Evolutionary conservation across 2,888 invertebrate species (phyloP).

Genomic region (Tiliacea citrago): DNA sequence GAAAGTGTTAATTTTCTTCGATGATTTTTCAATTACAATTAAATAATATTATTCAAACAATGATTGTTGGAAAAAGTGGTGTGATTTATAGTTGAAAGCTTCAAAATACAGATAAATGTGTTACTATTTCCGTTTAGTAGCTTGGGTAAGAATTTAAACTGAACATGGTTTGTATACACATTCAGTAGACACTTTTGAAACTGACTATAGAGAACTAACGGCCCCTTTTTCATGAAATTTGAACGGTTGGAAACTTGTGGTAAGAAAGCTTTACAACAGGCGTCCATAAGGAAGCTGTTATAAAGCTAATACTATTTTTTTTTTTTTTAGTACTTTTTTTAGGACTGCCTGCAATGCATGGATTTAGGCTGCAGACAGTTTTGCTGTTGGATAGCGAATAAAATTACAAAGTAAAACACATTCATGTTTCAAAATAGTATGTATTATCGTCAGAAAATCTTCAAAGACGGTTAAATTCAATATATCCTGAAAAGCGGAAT

Average conservation of each 20-base stretch:
- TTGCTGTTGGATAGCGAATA: neutral
- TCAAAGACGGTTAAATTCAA: neutral
- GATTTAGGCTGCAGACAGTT: neutral
- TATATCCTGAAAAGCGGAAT: neutral
- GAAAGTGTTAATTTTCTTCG: too few species aligned
- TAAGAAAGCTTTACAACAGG: slow-evolving; percentile 30
- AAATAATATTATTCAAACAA: neutral
- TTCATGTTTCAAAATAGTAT: neutral
- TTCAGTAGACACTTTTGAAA: neutral
- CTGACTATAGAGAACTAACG: slow-evolving; percentile 4
- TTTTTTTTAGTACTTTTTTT: too few species aligned
- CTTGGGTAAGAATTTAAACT: neutral
- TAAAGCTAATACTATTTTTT: too few species aligned
- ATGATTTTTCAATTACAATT: neutral
- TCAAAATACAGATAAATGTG: too few species aligned
- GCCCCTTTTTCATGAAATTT: slow-evolving; percentile 31
- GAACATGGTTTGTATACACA: neutral
- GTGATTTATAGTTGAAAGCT: neutral
- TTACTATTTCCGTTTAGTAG: neutral
- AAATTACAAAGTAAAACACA: neutral
- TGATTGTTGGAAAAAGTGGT: neutral
- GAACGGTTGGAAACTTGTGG: slow-evolving; percentile 4
- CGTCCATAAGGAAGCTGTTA: neutral
- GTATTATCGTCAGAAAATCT: neutral
- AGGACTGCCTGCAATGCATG: neutral